A percentile compares a stretch with the other conserved stretches of the same genome.
These are phyloP conservation scores for Anastatus disparis DNA, from an alignment of 1,140 invertebrate species.

Conservation along the genomic window DNA sequence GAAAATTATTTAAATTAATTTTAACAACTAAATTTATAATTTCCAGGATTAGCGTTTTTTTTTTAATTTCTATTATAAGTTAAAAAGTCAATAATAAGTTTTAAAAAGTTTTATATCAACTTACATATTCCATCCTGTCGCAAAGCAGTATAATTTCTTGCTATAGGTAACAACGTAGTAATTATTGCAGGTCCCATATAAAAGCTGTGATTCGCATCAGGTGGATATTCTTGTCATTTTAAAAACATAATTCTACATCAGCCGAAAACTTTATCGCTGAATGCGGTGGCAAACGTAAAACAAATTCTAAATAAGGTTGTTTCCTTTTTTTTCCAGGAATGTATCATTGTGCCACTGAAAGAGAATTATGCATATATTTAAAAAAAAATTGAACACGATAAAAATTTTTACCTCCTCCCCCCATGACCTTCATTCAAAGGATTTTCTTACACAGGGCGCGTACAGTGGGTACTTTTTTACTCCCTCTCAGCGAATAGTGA, in stretches of 20 bases:
- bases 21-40: no score
- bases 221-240: slow-evolving; percentile 99
- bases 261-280: slow-evolving; percentile 85
- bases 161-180: slow-evolving; percentile 79
- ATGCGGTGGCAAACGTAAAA: slow-evolving; percentile 81
- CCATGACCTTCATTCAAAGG: no score
- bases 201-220: slow-evolving; percentile 98
- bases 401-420: no score
- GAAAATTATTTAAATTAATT: no score
- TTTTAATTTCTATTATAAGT: no score
- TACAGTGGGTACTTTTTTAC: no score
- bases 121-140: slow-evolving; percentile 76
- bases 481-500: no score
- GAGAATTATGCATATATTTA: slow-evolving; percentile 1
- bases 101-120: no score
- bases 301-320: slow-evolving; percentile 88
- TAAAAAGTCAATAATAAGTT: no score
- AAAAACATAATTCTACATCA: slow-evolving; percentile 93
- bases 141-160: slow-evolving; percentile 81
- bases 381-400: no score
- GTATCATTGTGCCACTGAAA: slow-evolving; percentile 72
- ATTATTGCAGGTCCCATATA: slow-evolving; percentile 90
- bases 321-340: slow-evolving; percentile 85
- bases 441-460: no score
- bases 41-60: no score